Base-by-base conservation (phyloP, 2,888 invertebrate genomes). In the Metellina segmentata region DNA sequence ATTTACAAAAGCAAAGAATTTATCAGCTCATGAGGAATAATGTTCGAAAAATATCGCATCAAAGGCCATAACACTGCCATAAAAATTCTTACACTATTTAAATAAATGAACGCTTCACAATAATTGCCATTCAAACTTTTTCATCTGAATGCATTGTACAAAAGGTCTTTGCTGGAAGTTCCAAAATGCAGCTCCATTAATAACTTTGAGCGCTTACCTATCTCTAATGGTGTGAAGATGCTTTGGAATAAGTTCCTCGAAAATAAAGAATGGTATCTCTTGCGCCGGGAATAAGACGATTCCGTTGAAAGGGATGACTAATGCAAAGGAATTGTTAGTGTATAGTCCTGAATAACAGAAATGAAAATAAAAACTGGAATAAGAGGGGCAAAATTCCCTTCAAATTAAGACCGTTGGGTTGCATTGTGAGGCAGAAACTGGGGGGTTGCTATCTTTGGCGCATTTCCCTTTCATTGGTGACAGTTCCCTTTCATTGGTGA, bases 241-340 rank as follows among this genome's bases (percentile, higher is more conserved):
- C 71, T n/a, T 75, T 81, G 48, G 51, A 82, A 82, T 82, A 82
- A 82, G 51, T 19, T 72, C 7, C 2, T 4, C 52, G 20, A 72
- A 16, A 53, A 75, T 74, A 85, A 85, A 85, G 53, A 75, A 85
- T 61, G 20, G 85, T 34, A 75, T 75, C 85, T 85, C 53, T 61
- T 75, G 53, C 53, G 19, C 9, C n/a, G 61, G 81, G 61, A 79
- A 81, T 6, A 69, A 70, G 85, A 85, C 85, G 74, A 48, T 85
- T 85, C 61, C 53, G 75, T 85, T 75, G 85, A 85, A 85, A 85
- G 85, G 85, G 61, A 85, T 85, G 75, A 85, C 85, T 74, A 85
- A 75, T 85, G 85, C 19, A 53, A 16, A 48, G 52, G 85, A 85
- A 85, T 85, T 75, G 71, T 61, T 52, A 61, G 75, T 74, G 74